Conservation (phyloP, 2,888 invertebrate genomes). For the Barypeithes pellucidus region DNA sequence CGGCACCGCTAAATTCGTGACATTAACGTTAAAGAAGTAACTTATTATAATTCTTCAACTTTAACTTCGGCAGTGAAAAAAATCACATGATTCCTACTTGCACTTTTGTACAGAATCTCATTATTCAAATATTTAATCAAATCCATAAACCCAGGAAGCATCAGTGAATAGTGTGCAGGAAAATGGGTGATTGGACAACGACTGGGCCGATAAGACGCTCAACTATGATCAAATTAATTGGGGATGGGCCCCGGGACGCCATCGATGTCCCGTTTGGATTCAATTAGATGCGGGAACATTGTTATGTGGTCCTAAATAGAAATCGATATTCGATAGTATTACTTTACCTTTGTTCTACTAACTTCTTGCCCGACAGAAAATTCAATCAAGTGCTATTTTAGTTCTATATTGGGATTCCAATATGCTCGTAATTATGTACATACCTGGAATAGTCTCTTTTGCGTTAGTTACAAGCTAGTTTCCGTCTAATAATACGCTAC, state of each 20-base stretch:
- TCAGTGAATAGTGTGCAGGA: slow-evolving; percentile 5
- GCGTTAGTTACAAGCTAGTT: no score
- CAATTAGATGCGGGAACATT: slow-evolving; percentile 51
- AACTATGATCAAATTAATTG: slow-evolving; percentile 40
- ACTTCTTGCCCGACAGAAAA: slow-evolving; percentile 2
- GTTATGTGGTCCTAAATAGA: slow-evolving; percentile 38
- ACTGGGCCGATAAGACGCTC: slow-evolving; percentile 36
- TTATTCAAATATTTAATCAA: slow-evolving; percentile 13
- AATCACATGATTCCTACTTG: not conserved
- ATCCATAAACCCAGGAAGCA: slow-evolving; percentile 7
- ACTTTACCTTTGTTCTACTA: slow-evolving; percentile 22
- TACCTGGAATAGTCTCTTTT: no score
- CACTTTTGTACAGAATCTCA: not conserved
- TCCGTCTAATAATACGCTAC: no score
- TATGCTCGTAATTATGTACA: no score
- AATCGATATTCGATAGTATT: slow-evolving; percentile 35
- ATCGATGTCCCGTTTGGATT: slow-evolving; percentile 37
- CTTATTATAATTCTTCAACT: no score
- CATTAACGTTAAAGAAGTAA: no score
- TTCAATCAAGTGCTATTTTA: not conserved
- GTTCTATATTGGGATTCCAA: no score
- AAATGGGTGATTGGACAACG: slow-evolving; percentile 30
- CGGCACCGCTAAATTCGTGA: no score
- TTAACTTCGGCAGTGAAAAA: no score
- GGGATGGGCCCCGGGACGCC: slow-evolving; percentile 8